Evolutionary conservation across 2,113 vertebrate species (phyloP).

Genomic region (Zapus hudsonius): DNA sequence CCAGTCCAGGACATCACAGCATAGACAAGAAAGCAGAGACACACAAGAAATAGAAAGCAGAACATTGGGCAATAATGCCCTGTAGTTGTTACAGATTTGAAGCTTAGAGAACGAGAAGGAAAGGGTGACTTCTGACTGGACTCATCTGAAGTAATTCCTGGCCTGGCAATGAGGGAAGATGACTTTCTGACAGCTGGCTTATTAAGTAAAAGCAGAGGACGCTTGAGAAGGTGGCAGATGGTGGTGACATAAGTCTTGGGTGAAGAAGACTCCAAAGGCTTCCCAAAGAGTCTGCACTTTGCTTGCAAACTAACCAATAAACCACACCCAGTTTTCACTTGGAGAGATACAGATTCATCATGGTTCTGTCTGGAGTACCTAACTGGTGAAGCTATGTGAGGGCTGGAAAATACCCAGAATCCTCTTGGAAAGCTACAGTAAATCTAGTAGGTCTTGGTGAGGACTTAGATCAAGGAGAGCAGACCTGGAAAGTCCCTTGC

Average conservation of each 20-base stretch:
- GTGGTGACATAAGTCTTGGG: not conserved
- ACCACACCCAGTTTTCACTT: not conserved
- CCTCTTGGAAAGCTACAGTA: not conserved
- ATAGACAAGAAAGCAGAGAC: not conserved
- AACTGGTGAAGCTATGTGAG: not conserved
- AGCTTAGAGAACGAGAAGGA: not conserved
- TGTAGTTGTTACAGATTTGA: not conserved
- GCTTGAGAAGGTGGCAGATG: not conserved
- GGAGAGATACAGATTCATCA: not conserved
- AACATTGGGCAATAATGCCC: not conserved
- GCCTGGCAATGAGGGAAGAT: not conserved
- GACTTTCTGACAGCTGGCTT: not conserved
- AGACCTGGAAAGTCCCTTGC: not conserved
- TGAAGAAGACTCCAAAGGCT: not conserved
- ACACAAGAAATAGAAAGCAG: not conserved
- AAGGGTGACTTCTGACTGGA: not conserved
- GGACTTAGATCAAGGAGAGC: accelerated
- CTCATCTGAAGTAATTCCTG: not conserved
- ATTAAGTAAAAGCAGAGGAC: not conserved
- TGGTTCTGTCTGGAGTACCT: not conserved
- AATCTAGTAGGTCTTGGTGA: not conserved
- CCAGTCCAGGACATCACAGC: not conserved
- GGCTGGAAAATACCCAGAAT: not conserved
- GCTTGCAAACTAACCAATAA: not conserved
- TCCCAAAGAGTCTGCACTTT: not conserved